Evolutionary conservation across 2,113 vertebrate genomes (phyloP).

Genomic region (Platichthys flesus): DNA sequence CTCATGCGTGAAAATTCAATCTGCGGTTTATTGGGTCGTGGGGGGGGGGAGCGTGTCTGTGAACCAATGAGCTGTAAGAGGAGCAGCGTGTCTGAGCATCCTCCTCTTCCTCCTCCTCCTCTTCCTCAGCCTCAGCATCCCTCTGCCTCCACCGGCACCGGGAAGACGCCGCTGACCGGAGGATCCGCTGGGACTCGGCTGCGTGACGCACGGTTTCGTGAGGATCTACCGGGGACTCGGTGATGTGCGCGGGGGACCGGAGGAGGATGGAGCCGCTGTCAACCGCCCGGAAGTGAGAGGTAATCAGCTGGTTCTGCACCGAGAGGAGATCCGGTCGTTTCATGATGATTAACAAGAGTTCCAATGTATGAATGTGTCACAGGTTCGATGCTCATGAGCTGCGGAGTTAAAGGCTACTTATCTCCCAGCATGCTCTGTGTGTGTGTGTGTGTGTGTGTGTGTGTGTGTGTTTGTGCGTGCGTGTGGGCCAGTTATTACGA

Average conservation of each 20-base stretch:
- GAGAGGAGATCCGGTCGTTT: too few relatives aligned
- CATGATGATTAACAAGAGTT: too few relatives aligned
- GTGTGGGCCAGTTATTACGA: too few relatives aligned
- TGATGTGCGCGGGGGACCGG: constrained; percentile 6
- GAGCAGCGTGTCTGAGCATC: constrained; percentile 44
- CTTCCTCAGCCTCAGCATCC: constrained; percentile 4
- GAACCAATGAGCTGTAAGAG: constrained; percentile 58
- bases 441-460: background rate
- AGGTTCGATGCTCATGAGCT: background rate
- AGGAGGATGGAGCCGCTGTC: constrained; percentile 9
- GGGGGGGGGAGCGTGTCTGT: background rate
- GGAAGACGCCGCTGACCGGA: constrained; percentile 23
- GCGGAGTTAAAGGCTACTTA: too few relatives aligned
- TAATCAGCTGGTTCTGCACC: background rate
- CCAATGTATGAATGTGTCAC: too few relatives aligned
- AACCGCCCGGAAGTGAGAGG: constrained; percentile 29
- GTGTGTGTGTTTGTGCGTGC: too few relatives aligned
- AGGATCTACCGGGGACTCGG: background rate
- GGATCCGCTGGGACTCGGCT: background rate
- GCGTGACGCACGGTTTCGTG: background rate
- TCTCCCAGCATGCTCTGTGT: background rate
- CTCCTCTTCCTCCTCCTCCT: background rate
- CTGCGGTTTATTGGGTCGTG: constrained; percentile 35
- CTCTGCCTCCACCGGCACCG: background rate
- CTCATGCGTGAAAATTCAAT: constrained; percentile 27